Conservation (phyloP, 2,113 vertebrate species). For the Stigmatopora argus region DNA sequence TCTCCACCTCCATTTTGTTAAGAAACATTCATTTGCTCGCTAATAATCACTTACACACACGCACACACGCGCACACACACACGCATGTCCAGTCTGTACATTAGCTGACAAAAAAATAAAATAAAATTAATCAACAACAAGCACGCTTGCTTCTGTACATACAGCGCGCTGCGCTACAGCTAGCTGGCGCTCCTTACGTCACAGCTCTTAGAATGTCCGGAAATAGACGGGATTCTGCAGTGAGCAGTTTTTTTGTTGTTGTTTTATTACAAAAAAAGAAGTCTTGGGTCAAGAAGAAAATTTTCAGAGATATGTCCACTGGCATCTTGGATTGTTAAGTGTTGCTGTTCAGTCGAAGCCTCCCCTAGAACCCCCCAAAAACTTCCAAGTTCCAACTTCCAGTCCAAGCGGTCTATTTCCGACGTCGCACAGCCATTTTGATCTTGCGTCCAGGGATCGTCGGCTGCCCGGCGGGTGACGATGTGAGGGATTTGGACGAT, state of each 20-base stretch:
- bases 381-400: too few species aligned
- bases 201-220: slow-evolving; percentile 45
- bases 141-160: slow-evolving; percentile 66
- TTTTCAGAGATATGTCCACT: not conserved
- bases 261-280: slow-evolving; percentile 3
- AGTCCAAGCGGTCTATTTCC: slow-evolving; percentile 75
- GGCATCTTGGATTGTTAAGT: not conserved
- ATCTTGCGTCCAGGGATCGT: slow-evolving; percentile 84
- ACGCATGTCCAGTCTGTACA: slow-evolving; percentile 65
- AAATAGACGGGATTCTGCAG: slow-evolving; percentile 45
- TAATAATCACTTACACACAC: slow-evolving; percentile 68
- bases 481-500: slow-evolving; percentile 48
- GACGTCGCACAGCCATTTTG: slow-evolving; percentile 91
- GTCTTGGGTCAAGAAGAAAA: not conserved
- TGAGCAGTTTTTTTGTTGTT: slow-evolving; percentile 27
- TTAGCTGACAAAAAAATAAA: slow-evolving; percentile 13
- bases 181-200: slow-evolving; percentile 49
- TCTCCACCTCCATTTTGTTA: slow-evolving; percentile 41
- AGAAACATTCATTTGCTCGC: slow-evolving; percentile 88
- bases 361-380: not conserved
- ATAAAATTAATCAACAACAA: not conserved
- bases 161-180: slow-evolving; percentile 61
- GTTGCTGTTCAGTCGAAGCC: slow-evolving; percentile 15
- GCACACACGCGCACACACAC: slow-evolving; percentile 82
- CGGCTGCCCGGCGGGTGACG: slow-evolving; percentile 63